Evolutionary conservation across 2,113 vertebrate species (phyloP).

Genomic region (Atractosteus spatula): DNA sequence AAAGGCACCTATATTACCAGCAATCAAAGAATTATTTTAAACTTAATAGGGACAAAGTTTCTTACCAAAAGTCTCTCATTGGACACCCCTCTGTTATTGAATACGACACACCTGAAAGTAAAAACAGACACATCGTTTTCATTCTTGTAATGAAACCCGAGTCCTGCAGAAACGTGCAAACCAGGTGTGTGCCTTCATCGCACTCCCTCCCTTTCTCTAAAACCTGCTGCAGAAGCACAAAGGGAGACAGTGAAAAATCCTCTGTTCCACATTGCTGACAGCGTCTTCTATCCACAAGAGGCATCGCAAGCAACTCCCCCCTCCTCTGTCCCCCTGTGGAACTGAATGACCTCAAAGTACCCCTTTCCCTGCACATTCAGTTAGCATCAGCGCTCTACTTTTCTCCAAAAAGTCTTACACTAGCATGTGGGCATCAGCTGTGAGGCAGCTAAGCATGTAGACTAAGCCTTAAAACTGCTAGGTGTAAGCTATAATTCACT

Average conservation of each 20-base stretch:
- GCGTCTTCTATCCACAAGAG: background rate
- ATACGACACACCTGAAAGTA: conserved; percentile 89
- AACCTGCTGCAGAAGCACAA: conserved; percentile 3
- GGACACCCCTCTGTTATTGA: conserved; percentile 76
- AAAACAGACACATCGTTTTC: conserved; percentile 29
- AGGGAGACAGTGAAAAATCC: background rate
- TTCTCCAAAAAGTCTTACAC: background rate
- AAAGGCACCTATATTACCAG: no score
- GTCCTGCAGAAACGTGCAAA: no score
- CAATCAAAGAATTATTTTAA: no score
- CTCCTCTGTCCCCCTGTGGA: background rate
- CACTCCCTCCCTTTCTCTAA: background rate
- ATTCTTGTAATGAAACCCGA: no score
- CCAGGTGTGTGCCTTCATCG: background rate
- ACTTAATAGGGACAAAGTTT: conserved; percentile 39
- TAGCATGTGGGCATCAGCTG: background rate
- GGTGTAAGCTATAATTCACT: conserved; percentile 68
- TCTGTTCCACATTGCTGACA: background rate
- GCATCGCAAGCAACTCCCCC: background rate
- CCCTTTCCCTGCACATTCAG: background rate
- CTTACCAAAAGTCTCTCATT: conserved; percentile 90
- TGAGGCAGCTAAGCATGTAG: background rate
- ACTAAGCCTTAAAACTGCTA: conserved; percentile 60
- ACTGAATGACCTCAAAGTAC: no score
- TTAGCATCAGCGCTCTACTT: background rate